phyloP scores from a whole-genome alignment of 2,888 invertebrate species.

The Spilarctia lutea region DNA sequence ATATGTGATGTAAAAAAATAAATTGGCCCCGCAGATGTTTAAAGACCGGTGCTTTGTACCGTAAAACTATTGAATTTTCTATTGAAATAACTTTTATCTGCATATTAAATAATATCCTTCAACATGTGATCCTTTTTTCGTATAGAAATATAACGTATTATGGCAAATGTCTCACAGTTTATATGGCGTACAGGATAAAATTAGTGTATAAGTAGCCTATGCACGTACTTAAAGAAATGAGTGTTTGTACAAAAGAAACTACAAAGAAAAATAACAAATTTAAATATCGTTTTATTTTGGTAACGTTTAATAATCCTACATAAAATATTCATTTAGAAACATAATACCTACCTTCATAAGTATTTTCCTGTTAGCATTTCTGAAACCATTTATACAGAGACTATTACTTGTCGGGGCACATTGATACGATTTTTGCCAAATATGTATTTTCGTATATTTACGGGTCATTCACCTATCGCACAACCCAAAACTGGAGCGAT shows the following conservation, averaged over 20 bases:
- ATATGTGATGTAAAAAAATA: neutral
- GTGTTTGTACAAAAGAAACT: neutral
- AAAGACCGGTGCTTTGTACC: neutral
- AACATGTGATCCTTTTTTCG: neutral
- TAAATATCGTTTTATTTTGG: neutral
- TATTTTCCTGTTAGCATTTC: conserved; percentile 46
- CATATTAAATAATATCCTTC: neutral
- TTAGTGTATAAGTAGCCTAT: neutral
- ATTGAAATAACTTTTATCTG: neutral
- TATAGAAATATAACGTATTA: neutral
- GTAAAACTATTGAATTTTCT: neutral
- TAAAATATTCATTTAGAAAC: conserved; percentile 6
- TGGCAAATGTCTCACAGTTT: neutral
- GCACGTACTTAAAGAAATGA: neutral
- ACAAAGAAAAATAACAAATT: conserved; percentile 3
- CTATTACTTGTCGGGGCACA: conserved; percentile 37
- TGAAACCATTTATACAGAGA: conserved; percentile 26
- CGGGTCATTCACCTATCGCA: conserved; percentile 57
- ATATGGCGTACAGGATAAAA: neutral
- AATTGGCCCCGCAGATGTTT: neutral
- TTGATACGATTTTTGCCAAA: conserved; percentile 40
- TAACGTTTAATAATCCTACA: conserved; percentile 1
- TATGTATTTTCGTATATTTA: conserved; percentile 54
- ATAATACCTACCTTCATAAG: conserved; percentile 1
- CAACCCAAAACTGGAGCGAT: conserved; percentile 56